Base-by-base conservation (phyloP, 2,797 vertebrate genomes). In the Antennarius maculatus region DNA sequence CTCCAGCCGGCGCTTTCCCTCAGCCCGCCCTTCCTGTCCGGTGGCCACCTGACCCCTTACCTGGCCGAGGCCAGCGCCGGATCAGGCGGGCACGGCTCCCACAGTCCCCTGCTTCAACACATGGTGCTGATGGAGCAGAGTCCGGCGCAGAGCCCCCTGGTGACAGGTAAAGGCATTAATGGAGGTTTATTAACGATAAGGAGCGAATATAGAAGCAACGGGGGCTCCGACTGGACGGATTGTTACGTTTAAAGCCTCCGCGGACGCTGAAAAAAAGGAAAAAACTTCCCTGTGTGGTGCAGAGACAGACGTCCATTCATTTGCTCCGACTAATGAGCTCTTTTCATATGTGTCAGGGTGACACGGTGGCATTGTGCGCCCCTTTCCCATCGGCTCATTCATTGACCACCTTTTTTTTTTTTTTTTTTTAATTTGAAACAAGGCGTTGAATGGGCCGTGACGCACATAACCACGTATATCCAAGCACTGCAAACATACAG, bases 41-140 rank as follows among this genome's bases (percentile, higher is more conserved):
- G 95, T 49, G 91, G 94, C 63, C 97, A 97, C 88, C 93, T 99
- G 84, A 86, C 94, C 61, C 93, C 96, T 48, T 99, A 98, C 91
- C 92, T 98, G 90, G 88, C 93, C 14, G 87, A 91, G 77, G 67
- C 84, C 83, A 91, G 94, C 87, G 81, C 93, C 77, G 77, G 95
- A 0, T 86, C 94, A 7, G 92, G 94, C 43, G 85, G 78, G 10
- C 96, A 96, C 69, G 89, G 94, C 7, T 74, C 82, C 0, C 97
- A 97, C 87, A 95, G 92, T 89, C 94, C 97, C 5, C 95, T 98
- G 17, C 93, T 98, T 53, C 97, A 97, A 75, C 97, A 98, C 91
- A 97, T 98, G 96, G 97, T 97, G 74, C 89, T 99, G 1, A 93
- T 99, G 93, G 97, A 99, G 83, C 97, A 96, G 89, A 94, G 88